Evolutionary conservation across 2,797 vertebrate genomes (phyloP).

Genomic region (Leptodactylus fallax): DNA sequence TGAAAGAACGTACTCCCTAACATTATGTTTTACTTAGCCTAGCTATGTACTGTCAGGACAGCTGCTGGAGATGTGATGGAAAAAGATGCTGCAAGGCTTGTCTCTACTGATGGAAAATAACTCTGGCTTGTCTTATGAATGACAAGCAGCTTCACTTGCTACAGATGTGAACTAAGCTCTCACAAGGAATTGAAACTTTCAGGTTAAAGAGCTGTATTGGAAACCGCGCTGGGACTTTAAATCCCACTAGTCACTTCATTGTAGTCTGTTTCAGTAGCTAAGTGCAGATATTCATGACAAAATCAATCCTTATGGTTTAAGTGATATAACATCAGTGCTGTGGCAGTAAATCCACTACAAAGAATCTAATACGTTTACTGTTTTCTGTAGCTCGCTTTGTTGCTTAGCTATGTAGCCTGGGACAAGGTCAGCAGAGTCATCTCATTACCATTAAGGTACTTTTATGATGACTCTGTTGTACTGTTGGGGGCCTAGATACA

Average conservation of each 20-base stretch:
- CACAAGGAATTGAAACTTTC: conserved; percentile 30
- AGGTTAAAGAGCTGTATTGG: conserved; percentile 12
- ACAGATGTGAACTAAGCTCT: neutral
- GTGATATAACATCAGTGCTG: neutral
- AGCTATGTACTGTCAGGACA: conserved; percentile 32
- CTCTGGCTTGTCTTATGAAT: neutral
- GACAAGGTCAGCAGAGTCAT: neutral
- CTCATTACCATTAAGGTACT: neutral
- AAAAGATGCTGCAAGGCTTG: neutral
- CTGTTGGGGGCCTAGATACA: neutral
- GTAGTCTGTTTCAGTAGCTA: neutral
- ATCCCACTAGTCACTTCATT: neutral
- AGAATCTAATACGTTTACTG: neutral
- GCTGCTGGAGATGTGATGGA: conserved; percentile 24
- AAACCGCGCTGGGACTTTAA: neutral
- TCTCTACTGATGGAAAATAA: neutral
- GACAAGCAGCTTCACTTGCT: conserved; percentile 16
- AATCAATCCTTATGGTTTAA: neutral
- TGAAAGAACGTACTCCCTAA: conserved; percentile 18
- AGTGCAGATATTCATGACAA: conserved; percentile 21
- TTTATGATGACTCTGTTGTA: neutral
- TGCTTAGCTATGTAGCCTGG: neutral
- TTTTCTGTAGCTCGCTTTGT: neutral
- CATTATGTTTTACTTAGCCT: conserved; percentile 5
- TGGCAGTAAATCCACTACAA: neutral